phyloP scores from a whole-genome alignment of 2,888 invertebrate genomes.

The Agrenia bidenticulata region DNA sequence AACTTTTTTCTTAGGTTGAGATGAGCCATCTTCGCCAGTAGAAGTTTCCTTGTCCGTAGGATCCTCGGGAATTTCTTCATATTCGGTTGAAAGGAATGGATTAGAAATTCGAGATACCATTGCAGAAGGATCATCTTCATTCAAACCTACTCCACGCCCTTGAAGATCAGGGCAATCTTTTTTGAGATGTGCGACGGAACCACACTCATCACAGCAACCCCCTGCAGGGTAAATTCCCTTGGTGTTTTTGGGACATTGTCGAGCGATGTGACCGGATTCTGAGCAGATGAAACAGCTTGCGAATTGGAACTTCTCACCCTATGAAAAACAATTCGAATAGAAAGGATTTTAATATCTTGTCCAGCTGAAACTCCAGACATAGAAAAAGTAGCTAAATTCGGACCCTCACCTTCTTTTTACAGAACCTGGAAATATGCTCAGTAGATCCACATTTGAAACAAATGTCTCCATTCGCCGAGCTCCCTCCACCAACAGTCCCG shows the following conservation, averaged over 20 bases:
- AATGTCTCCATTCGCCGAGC: conserved; percentile 60
- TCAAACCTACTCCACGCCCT: conserved; percentile 52
- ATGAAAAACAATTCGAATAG: too few relatives aligned
- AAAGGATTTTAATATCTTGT: too few relatives aligned
- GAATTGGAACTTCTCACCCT: conserved; percentile 69
- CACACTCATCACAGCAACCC: conserved; percentile 77
- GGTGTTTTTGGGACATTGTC: conserved; percentile 84
- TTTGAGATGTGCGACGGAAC: conserved; percentile 79
- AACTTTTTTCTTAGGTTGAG: not conserved
- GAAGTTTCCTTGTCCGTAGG: not conserved
- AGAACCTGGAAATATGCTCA: conserved; percentile 69
- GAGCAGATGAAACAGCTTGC: conserved; percentile 87
- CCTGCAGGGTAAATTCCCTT: conserved; percentile 84
- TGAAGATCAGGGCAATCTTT: conserved; percentile 69
- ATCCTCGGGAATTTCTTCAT: conserved; percentile 32
- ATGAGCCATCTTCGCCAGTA: not conserved
- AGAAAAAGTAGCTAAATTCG: not conserved
- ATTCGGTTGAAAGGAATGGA: conserved; percentile 43
- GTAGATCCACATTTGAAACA: conserved; percentile 90
- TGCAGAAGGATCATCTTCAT: conserved; percentile 55
- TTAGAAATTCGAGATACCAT: conserved; percentile 34
- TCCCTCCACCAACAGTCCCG: not conserved
- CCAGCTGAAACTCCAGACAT: too few relatives aligned
- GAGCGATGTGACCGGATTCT: conserved; percentile 81
- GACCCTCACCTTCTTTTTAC: conserved; percentile 48